phyloP scores from a whole-genome alignment of 2,113 vertebrate genomes.

The Eulemur macaco region DNA sequence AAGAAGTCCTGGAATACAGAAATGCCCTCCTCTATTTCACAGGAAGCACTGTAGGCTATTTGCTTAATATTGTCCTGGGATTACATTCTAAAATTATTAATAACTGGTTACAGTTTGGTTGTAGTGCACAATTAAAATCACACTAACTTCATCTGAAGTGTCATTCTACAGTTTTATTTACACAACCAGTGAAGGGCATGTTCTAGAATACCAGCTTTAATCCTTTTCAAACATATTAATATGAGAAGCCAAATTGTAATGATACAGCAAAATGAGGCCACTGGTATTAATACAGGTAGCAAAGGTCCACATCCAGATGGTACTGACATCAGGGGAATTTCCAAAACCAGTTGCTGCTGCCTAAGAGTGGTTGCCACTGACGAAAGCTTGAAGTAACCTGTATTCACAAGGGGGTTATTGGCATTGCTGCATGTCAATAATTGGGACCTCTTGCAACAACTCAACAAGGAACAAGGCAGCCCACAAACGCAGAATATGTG shows the following conservation, averaged over 20 bases:
- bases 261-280: constrained; percentile 93
- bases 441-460: constrained; percentile 89
- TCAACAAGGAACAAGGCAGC: constrained; percentile 87
- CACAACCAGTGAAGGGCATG: constrained; percentile 90
- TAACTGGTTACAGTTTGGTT: constrained; percentile 84
- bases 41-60: constrained; percentile 89
- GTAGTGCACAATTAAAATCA: constrained; percentile 90
- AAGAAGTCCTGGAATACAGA: constrained; percentile 88
- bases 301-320: constrained; percentile 90
- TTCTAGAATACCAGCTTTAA: constrained; percentile 90
- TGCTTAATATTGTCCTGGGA: constrained; percentile 88
- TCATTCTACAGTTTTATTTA: constrained; percentile 90
- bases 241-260: constrained; percentile 94
- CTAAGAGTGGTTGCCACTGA: constrained; percentile 92
- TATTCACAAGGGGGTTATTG: constrained; percentile 90
- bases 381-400: constrained; percentile 92
- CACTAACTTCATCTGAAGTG: constrained; percentile 89
- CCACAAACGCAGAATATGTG: constrained; percentile 81
- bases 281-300: constrained; percentile 93
- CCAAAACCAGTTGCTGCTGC: constrained; percentile 92
- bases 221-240: constrained; percentile 91
- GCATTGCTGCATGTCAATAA: constrained; percentile 93
- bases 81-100: constrained; percentile 89
- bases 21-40: constrained; percentile 89
- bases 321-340: constrained; percentile 91